Conservation (phyloP, 2,797 vertebrate species). For the Enteromius anoplus region DNA sequence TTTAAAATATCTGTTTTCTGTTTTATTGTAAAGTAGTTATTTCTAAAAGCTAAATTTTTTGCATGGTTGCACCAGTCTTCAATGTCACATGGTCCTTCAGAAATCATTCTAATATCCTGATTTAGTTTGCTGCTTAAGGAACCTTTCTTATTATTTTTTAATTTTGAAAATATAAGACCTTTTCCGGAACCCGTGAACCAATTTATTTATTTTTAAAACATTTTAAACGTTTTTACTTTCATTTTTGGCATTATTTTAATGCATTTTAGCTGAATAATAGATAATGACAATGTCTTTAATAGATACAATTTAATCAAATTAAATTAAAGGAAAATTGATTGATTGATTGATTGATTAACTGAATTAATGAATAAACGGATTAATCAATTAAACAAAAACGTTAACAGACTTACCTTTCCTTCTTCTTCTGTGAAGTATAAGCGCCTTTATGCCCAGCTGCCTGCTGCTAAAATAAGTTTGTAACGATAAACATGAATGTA, state of each 20-base stretch:
- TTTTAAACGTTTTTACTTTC: too few species aligned
- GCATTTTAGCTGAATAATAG: background rate
- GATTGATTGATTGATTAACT: too few species aligned
- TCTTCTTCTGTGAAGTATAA: constrained; percentile 64
- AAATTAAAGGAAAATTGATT: too few species aligned
- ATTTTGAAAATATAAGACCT: background rate
- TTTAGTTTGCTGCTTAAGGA: background rate
- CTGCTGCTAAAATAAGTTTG: constrained; percentile 59
- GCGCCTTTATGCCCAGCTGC: constrained; percentile 65
- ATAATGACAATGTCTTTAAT: background rate
- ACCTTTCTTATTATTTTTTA: background rate
- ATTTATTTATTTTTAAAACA: background rate
- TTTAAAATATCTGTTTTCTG: background rate
- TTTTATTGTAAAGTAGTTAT: background rate
- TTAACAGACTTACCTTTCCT: constrained; percentile 69
- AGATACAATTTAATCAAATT: too few species aligned
- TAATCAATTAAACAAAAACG: background rate
- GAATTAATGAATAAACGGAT: background rate
- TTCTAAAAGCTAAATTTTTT: background rate
- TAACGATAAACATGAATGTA: background rate
- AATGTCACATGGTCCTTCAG: background rate
- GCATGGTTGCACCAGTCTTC: background rate
- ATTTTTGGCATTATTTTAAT: background rate
- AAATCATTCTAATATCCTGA: background rate
- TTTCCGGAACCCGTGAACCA: background rate